Evolutionary conservation across 2,797 vertebrate species (phyloP), one percentile per base, ranked within the genome.

Genomic region (Uromys caudimaculatus): DNA sequence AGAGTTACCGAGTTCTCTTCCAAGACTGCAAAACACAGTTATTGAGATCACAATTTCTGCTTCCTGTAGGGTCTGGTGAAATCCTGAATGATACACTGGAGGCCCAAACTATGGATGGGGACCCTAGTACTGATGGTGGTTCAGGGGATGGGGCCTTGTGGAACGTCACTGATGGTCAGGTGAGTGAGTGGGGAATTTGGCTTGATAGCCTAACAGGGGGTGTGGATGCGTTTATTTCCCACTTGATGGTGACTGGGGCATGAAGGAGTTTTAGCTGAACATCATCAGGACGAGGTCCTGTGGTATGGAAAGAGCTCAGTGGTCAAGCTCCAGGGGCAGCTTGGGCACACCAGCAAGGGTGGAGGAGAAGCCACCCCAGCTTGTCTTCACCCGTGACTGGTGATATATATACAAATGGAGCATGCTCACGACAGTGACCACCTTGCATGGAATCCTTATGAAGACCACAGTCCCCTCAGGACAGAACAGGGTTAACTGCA

Each of bases 61-160:
- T 96, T 76, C 86, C 81, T 69, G 3, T 87, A 98, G 97, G 97
- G 67, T 97, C 97, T 58, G 96, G 97, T 9, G 97, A 97, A 38
- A 62, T 96, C 67, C 71, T 95, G 86, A 97, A 97, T 76, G 96
- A 95, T 84, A 97, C 95, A 0, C 73, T 96, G 77, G 96, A 96
- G 71, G 14, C 54, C 13, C 84, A 3, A 29, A 2, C 73, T 71
- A 75, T 88, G 35, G 90, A 93, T 0, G 7, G 85, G 2, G 56
- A 60, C 35, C 41, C 60, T 0, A 13, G 76, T 79, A 85, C 97
- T 95, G 98, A 98, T 27, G 54, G 32, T 5, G 98, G 97, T 29
- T 98, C 98, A 2, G 98, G 97, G 75, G 95, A 81, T 64, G 95
- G 8, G 77, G 35, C 81, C 85, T 90, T 97, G 69, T 71, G 94